Percentiles rank a stretch among this genome's conserved stretches.
Conservation (phyloP, 2,888 invertebrate genomes). For the Brachyopa scutellaris region DNA sequence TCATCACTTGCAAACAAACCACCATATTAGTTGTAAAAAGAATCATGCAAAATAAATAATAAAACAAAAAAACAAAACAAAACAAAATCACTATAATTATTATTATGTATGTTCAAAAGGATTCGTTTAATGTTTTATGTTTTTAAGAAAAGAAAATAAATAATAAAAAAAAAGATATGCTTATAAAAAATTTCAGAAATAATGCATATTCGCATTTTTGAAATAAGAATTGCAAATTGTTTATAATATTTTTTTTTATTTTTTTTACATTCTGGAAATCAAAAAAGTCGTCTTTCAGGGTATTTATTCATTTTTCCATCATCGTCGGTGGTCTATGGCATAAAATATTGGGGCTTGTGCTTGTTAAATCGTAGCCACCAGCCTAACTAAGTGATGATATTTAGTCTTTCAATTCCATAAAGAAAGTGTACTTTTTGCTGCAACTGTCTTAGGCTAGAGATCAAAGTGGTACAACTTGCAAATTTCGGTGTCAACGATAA, state of each 20-base stretch:
- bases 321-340: too few relatives aligned
- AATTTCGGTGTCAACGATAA: too few relatives aligned
- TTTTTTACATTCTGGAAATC: too few relatives aligned
- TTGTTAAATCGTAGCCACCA: too few relatives aligned
- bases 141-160: constrained; percentile 59
- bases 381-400: too few relatives aligned
- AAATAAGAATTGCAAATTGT: constrained; percentile 65
- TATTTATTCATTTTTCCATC: too few relatives aligned
- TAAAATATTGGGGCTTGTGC: too few relatives aligned
- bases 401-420: too few relatives aligned
- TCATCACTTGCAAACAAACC: constrained; percentile 72
- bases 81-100: constrained; percentile 66
- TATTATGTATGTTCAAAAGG: constrained; percentile 64
- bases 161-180: constrained; percentile 33
- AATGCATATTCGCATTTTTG: constrained; percentile 50
- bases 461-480: too few relatives aligned
- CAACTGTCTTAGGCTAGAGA: too few relatives aligned
- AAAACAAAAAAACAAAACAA: constrained; percentile 30
- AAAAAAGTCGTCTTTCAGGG: too few relatives aligned
- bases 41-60: constrained; percentile 5
- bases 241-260: constrained; percentile 43
- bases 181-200: constrained; percentile 47
- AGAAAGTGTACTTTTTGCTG: too few relatives aligned
- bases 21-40: constrained; percentile 70
- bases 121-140: constrained; percentile 70